Percentiles rank a stretch among this genome's conserved stretches.
phyloP scores from a whole-genome alignment of 1,140 invertebrate species.

The Bradysia coprophila region DNA sequence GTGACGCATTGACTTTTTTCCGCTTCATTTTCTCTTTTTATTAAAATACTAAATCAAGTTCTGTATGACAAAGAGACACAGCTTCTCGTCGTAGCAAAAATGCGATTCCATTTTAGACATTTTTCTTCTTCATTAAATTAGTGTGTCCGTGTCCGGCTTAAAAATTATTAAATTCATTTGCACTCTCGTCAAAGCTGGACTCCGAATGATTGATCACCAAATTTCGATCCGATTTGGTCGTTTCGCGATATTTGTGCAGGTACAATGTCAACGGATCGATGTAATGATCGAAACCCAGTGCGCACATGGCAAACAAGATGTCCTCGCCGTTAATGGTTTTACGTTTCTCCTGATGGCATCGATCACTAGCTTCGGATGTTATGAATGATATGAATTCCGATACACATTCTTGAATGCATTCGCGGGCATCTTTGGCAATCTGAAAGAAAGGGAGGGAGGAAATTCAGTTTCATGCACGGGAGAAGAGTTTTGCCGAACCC shows the following conservation, averaged over 20 bases:
- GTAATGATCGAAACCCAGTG: slow-evolving; percentile 96
- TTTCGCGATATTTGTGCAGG: slow-evolving; percentile 89
- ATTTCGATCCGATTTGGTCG: slow-evolving; percentile 2
- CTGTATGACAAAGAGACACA: too few species aligned
- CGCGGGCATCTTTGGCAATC: slow-evolving; percentile 97
- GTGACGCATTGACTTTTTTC: too few species aligned
- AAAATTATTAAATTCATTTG: background rate
- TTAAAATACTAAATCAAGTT: too few species aligned
- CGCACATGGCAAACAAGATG: slow-evolving; percentile 91
- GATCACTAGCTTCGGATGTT: slow-evolving; percentile 92
- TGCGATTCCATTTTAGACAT: too few species aligned
- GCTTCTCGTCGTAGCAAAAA: too few species aligned
- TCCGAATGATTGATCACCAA: too few species aligned
- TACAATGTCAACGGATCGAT: slow-evolving; percentile 93
- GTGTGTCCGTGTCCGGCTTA: too few species aligned
- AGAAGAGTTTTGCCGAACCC: background rate
- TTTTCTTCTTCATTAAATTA: too few species aligned
- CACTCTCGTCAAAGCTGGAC: background rate
- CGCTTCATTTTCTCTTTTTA: too few species aligned
- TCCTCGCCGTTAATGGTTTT: slow-evolving; percentile 99
- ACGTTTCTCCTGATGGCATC: slow-evolving; percentile 92
- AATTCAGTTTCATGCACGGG: background rate
- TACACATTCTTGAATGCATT: slow-evolving; percentile 99
- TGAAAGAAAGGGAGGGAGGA: slow-evolving; percentile 27
- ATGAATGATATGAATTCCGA: slow-evolving; percentile 99